Conservation (phyloP, 1,140 invertebrate genomes). For the Holcopasites calliopsidis region DNA sequence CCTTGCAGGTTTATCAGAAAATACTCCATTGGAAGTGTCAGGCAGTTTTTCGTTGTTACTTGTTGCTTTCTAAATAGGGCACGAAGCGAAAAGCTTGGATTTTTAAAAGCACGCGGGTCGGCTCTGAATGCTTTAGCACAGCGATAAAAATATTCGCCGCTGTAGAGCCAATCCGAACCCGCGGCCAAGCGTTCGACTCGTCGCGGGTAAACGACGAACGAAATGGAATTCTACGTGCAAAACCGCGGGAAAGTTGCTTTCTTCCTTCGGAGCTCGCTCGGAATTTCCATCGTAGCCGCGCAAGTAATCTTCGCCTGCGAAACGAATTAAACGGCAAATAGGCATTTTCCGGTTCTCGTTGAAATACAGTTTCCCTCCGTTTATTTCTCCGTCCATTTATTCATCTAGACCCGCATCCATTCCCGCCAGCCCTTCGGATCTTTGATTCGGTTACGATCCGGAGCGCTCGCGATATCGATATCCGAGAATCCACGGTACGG, state of each 20-base stretch:
- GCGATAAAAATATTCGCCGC: slow-evolving; percentile 52
- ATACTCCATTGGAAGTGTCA: too few relatives aligned
- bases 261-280: neutral
- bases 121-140: neutral
- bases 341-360: neutral
- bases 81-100: neutral
- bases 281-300: neutral
- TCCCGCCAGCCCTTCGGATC: too few relatives aligned
- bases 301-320: neutral
- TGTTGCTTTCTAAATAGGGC: too few relatives aligned
- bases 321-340: slow-evolving; percentile 9
- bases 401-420: slow-evolving; percentile 2
- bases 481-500: slow-evolving; percentile 32
- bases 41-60: too few relatives aligned
- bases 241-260: slow-evolving; percentile 34
- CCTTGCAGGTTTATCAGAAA: too few relatives aligned
- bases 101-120: neutral
- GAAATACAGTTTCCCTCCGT: too few relatives aligned
- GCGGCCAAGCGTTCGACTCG: slow-evolving; percentile 23
- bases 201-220: slow-evolving; percentile 40
- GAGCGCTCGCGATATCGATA: slow-evolving; percentile 32
- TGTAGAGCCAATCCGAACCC: slow-evolving; percentile 40
- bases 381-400: neutral
- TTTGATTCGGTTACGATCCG: slow-evolving; percentile 38
- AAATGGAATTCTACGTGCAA: slow-evolving; percentile 50